Evolutionary conservation across 2,888 invertebrate species (phyloP).

Genomic region (Nomada fucata): DNA sequence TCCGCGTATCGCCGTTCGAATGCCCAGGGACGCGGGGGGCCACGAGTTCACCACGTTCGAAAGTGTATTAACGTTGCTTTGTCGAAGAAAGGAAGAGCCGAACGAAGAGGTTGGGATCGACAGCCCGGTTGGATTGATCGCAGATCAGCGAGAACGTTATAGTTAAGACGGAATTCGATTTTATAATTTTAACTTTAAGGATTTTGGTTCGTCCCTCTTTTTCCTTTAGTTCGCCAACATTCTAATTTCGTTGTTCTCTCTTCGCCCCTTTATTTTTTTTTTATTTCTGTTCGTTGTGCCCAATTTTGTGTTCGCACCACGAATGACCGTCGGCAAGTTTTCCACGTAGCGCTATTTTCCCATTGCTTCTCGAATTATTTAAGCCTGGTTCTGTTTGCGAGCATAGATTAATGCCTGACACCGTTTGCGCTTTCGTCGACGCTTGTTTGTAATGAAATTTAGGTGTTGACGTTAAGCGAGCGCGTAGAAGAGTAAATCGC

Average conservation of each 20-base stretch:
- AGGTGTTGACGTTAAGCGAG: slow-evolving; percentile 46
- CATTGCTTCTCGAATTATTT: slow-evolving; percentile 41
- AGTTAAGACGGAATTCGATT: slow-evolving; percentile 1
- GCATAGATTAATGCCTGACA: neutral
- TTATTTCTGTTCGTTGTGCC: neutral
- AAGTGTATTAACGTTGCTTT: slow-evolving; percentile 16
- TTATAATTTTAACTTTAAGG: slow-evolving; percentile 31
- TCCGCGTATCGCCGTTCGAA: slow-evolving; percentile 3
- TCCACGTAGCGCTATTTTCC: slow-evolving; percentile 31
- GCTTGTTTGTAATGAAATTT: slow-evolving; percentile 39
- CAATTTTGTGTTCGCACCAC: slow-evolving; percentile 1
- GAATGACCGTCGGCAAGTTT: slow-evolving; percentile 37
- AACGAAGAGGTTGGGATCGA: neutral
- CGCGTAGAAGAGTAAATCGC: neutral
- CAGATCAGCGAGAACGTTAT: neutral
- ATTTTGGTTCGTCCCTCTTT: slow-evolving; percentile 26
- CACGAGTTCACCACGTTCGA: neutral
- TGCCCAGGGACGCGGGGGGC: neutral
- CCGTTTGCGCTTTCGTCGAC: slow-evolving; percentile 50
- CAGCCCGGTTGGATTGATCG: neutral
- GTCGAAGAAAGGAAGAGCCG: neutral
- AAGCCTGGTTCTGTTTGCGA: slow-evolving; percentile 20
- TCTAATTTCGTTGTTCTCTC: slow-evolving; percentile 16
- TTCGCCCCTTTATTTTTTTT: neutral
- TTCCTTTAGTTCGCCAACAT: slow-evolving; percentile 25